Conservation (phyloP, 2,113 vertebrate genomes). For the Channa argus region DNA sequence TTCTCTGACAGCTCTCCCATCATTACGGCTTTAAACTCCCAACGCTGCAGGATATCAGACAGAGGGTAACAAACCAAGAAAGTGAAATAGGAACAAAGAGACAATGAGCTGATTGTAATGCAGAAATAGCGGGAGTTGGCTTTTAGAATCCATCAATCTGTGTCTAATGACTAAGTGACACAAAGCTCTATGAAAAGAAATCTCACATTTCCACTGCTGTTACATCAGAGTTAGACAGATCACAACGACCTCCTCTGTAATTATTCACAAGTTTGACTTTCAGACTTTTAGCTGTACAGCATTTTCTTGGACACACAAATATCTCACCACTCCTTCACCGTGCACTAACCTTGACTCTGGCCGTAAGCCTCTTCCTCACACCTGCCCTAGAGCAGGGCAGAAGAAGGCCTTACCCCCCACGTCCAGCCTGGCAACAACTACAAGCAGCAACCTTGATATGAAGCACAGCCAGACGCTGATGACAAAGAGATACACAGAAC, state of each 20-base stretch:
- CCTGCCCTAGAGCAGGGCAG: slow-evolving; percentile 58
- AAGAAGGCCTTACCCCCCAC: slow-evolving; percentile 48
- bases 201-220: slow-evolving; percentile 5
- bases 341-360: slow-evolving; percentile 71
- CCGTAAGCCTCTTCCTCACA: slow-evolving; percentile 56
- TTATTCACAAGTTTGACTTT: slow-evolving; percentile 21
- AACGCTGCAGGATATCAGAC: slow-evolving; percentile 47
- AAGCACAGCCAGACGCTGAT: slow-evolving; percentile 65
- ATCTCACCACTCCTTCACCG: slow-evolving; percentile 13
- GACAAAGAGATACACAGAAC: slow-evolving; percentile 51
- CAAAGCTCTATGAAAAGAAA: slow-evolving; percentile 38
- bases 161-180: slow-evolving; percentile 54
- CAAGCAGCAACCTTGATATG: slow-evolving; percentile 71
- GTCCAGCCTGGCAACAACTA: slow-evolving; percentile 66
- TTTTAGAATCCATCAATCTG: slow-evolving; percentile 61
- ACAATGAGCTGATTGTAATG: slow-evolving; percentile 56
- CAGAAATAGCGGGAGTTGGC: slow-evolving; percentile 50
- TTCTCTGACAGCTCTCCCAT: slow-evolving; percentile 68
- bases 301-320: slow-evolving; percentile 28
- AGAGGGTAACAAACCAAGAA: slow-evolving; percentile 38
- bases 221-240: slow-evolving; percentile 9
- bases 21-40: slow-evolving; percentile 61
- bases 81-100: slow-evolving; percentile 49
- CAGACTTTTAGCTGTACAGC: slow-evolving; percentile 43
- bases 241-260: neutral